Conservation (phyloP, 2,888 invertebrate species). For the Petrophora chlorosata region DNA sequence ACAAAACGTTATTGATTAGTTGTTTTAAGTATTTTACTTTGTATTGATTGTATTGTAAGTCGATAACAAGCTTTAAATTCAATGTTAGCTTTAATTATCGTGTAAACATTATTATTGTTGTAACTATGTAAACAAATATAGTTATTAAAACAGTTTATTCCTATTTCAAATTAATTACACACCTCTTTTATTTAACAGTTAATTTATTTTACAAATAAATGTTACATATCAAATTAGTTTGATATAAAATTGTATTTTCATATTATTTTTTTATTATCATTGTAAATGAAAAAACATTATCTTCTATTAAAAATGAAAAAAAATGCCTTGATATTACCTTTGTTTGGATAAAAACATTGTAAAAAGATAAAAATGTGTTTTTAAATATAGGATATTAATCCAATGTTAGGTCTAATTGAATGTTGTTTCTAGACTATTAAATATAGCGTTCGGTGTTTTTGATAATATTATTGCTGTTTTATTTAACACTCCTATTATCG, state of each 20-base stretch:
- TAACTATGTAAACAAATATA: constrained; percentile 52
- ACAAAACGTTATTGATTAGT: constrained; percentile 3
- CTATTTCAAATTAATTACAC: constrained; percentile 23
- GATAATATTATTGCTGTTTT: constrained; percentile 54
- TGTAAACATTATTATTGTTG: constrained; percentile 52
- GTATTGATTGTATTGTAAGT: constrained; percentile 56
- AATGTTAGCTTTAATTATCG: constrained; percentile 81
- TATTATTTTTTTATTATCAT: constrained; percentile 15
- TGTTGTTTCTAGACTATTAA: constrained; percentile 80
- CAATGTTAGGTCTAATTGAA: constrained; percentile 65
- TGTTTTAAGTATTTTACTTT: constrained; percentile 22
- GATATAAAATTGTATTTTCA: constrained; percentile 29
- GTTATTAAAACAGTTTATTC: constrained; percentile 28
- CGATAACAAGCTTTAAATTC: constrained; percentile 81
- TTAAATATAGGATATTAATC: constrained; percentile 47
- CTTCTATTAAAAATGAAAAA: constrained; percentile 29
- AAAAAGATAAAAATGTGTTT: constrained; percentile 37
- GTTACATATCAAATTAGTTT: constrained; percentile 51
- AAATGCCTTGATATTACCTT: constrained; percentile 46
- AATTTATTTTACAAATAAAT: constrained; percentile 41
- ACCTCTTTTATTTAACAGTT: constrained; percentile 33
- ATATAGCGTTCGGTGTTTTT: constrained; percentile 81
- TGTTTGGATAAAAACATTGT: constrained; percentile 36
- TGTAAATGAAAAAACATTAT: constrained; percentile 6
- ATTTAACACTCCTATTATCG: constrained; percentile 28